Evolutionary conservation across 2,797 vertebrate genomes (phyloP).

Genomic region (Acanthurus leucopareius): DNA sequence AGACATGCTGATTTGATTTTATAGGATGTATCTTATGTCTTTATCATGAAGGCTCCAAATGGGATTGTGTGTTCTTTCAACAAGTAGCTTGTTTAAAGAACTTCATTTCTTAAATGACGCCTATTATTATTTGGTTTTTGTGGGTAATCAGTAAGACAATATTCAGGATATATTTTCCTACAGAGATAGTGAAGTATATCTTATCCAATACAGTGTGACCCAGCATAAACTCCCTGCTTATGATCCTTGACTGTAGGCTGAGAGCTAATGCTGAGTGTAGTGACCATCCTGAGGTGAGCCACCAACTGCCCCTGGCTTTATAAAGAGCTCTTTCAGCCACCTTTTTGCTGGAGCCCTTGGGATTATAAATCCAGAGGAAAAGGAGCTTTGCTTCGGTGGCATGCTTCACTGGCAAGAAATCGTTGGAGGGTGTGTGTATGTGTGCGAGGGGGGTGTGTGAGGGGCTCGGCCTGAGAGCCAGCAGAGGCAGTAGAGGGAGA

Average conservation of each 20-base stretch:
- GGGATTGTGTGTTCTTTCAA: slow-evolving; percentile 1
- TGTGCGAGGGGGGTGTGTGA: neutral
- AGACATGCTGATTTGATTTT: slow-evolving; percentile 48
- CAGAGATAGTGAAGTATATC: neutral
- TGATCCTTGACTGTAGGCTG: slow-evolving; percentile 1
- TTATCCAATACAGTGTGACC: slow-evolving; percentile 15
- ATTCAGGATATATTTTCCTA: neutral
- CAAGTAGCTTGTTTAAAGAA: neutral
- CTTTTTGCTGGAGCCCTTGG: slow-evolving; percentile 61
- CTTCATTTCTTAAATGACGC: neutral
- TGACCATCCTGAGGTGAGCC: slow-evolving; percentile 71
- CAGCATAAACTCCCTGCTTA: slow-evolving; percentile 5
- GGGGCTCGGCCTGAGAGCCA: slow-evolving; percentile 42
- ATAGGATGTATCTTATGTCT: slow-evolving; percentile 32
- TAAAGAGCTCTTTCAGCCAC: slow-evolving; percentile 81
- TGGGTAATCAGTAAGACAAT: neutral
- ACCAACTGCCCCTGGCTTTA: slow-evolving; percentile 66
- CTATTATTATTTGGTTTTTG: neutral
- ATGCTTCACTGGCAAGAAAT: slow-evolving; percentile 77
- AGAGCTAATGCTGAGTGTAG: slow-evolving; percentile 39
- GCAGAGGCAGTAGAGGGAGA: slow-evolving; percentile 24
- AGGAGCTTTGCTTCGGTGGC: slow-evolving; percentile 80
- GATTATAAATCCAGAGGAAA: slow-evolving; percentile 81
- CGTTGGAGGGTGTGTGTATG: slow-evolving; percentile 36
- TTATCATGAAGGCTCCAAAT: slow-evolving; percentile 39